These are phyloP conservation scores for Zygaena filipendulae DNA, from an alignment of 2,888 invertebrate species.

Conservation along the genomic window DNA sequence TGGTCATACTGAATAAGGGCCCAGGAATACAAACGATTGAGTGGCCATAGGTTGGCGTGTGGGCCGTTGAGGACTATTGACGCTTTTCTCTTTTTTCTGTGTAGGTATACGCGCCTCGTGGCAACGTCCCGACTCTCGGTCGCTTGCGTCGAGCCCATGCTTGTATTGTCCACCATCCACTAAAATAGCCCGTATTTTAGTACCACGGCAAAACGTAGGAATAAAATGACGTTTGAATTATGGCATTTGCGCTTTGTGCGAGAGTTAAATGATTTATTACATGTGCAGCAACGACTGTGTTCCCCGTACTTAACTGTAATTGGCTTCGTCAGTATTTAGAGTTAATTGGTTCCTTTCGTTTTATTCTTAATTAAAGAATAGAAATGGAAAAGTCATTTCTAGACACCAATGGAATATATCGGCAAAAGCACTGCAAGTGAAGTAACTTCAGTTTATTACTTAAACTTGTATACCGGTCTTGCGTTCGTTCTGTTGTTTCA, in stretches of 20 bases:
- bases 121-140: conserved; percentile 18
- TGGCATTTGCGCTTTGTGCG: conserved; percentile 23
- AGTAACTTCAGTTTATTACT: too few relatives aligned
- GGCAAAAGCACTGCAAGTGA: too few relatives aligned
- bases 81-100: conserved; percentile 43
- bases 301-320: conserved; percentile 11
- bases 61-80: conserved; percentile 61
- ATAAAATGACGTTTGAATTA: conserved; percentile 42
- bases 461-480: too few relatives aligned
- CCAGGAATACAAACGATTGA: conserved; percentile 56
- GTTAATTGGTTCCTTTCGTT: too few relatives aligned
- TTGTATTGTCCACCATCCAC: conserved; percentile 44
- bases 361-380: too few relatives aligned
- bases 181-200: conserved; percentile 51
- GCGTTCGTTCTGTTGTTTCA: too few relatives aligned
- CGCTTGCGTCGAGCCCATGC: conserved; percentile 11
- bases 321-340: conserved; percentile 7
- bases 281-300: too few relatives aligned
- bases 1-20: too few relatives aligned
- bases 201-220: conserved; percentile 33
- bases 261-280: conserved; percentile 40
- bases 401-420: too few relatives aligned
- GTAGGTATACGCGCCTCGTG: conserved; percentile 33
- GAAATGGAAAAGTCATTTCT: too few relatives aligned
- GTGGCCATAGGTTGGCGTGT: conserved; percentile 62